Base-by-base conservation (phyloP, 2,888 invertebrate genomes). In the Sarcophaga rosellei region DNA sequence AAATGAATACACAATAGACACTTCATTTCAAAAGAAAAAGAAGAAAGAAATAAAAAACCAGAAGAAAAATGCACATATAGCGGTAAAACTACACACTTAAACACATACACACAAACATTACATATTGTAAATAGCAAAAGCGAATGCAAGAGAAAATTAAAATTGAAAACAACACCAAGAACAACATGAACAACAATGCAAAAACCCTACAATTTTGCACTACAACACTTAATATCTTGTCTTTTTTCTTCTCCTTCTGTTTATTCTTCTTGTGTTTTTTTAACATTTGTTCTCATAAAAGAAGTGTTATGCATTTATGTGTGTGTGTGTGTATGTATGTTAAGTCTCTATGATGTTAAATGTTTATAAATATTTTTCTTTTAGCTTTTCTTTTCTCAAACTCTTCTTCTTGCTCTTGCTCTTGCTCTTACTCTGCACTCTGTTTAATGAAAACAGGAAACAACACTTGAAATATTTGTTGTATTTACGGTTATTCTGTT, bases 1-100 rank as follows among this genome's bases (percentile, higher is more conserved):
- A 84, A 88, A 90, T 91, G 89, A 90, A 90, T 90, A 91, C 90
- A 89, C 90, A 88, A 90, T 90, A 90, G 90, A 90, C 89, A 86
- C 85, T 88, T 78, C 85, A 76, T 53, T 53, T 15, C 17, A 53
- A 15, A 53, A 12, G 15, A 15, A 15, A 2, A 12, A 15, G 17
- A 17, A 12, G 1, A 12, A 53, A 53, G 4, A 12, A 53, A 47
- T 0, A 47, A 15, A 4, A 15, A 53, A 17, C 4, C 5, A 4
- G 5, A 15, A 53, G 4, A 53, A 53, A 53, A 53, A 12, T 15
- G 17, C 12, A 15, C 12, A 53, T 4, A 17, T 15, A 53, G 53
- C 17, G 53, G 53, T 12, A 53, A 53, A 53, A 53, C 35, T 15
- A 53, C 15, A 47, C 15, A 53, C 53, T 12, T 15, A 17, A n/a